Evolutionary conservation across 2,888 invertebrate species (phyloP).

Genomic region (Nipponacmea schrenckii): DNA sequence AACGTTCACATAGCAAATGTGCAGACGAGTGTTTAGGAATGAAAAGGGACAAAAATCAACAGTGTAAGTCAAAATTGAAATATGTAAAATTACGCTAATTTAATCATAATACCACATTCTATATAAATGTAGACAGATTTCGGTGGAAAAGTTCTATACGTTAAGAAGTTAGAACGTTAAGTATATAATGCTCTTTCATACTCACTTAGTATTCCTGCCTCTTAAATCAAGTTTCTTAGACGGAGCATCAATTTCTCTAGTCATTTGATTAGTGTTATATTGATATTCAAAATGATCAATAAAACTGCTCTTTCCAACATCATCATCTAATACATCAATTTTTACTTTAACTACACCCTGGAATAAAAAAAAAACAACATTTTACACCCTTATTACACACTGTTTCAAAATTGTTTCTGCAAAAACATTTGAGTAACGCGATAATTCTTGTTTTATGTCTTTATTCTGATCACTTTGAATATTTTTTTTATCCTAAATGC

Average conservation of each 20-base stretch:
- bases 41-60: too few species aligned
- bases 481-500: too few species aligned
- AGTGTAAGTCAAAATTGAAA: too few species aligned
- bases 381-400: background rate
- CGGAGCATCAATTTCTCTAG: constrained; percentile 35
- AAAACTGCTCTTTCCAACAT: constrained; percentile 37
- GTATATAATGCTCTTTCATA: too few species aligned
- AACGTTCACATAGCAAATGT: too few species aligned
- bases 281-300: constrained; percentile 52
- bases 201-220: constrained; percentile 38
- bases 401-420: background rate
- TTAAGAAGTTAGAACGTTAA: too few species aligned
- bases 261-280: constrained; percentile 31
- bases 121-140: background rate
- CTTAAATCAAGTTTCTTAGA: constrained; percentile 31
- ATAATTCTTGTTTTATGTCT: too few species aligned
- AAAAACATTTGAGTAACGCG: too few species aligned
- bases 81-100: too few species aligned
- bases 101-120: background rate
- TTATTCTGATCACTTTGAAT: too few species aligned
- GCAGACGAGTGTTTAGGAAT: too few species aligned
- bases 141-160: too few species aligned
- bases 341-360: constrained; percentile 54
- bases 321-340: constrained; percentile 48
- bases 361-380: background rate